Percentiles rank a stretch among this genome's conserved stretches.
Evolutionary conservation across 2,888 invertebrate species (phyloP).

Genomic region (Zaprionus lineosus): DNA sequence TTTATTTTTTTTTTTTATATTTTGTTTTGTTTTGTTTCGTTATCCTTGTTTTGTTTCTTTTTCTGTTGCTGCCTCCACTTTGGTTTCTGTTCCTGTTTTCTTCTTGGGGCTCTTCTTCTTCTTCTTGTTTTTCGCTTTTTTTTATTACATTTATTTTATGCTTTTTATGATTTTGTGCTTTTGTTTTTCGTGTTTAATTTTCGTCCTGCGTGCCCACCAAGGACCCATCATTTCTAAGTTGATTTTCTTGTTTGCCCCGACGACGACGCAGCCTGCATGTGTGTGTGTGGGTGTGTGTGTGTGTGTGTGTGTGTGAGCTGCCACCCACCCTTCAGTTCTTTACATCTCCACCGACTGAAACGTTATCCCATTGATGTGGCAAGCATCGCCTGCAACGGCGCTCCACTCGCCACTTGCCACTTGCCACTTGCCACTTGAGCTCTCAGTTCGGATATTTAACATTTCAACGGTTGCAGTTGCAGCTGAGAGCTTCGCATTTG

Average conservation of each 20-base stretch:
- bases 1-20: constrained; percentile 37
- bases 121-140: constrained; percentile 7
- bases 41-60: too few species aligned
- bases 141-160: constrained; percentile 77
- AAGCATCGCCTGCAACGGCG: background rate
- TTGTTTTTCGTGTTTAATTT: constrained; percentile 46
- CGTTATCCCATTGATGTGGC: constrained; percentile 17
- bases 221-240: constrained; percentile 81
- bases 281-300: background rate
- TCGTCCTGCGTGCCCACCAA: constrained; percentile 57
- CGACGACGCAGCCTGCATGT: background rate
- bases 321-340: too few species aligned
- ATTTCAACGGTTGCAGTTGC: constrained; percentile 46
- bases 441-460: constrained; percentile 37
- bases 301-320: constrained; percentile 3
- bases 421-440: constrained; percentile 20
- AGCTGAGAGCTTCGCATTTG: constrained; percentile 29
- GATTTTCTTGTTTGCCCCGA: constrained; percentile 75
- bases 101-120: constrained; percentile 1
- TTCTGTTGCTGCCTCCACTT: background rate
- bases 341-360: too few species aligned
- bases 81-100: background rate
- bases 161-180: constrained; percentile 70
- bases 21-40: too few species aligned
- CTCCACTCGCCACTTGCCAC: too few species aligned